Evolutionary conservation across 1,140 invertebrate species (phyloP).

Genomic region (Papilio helenus): DNA sequence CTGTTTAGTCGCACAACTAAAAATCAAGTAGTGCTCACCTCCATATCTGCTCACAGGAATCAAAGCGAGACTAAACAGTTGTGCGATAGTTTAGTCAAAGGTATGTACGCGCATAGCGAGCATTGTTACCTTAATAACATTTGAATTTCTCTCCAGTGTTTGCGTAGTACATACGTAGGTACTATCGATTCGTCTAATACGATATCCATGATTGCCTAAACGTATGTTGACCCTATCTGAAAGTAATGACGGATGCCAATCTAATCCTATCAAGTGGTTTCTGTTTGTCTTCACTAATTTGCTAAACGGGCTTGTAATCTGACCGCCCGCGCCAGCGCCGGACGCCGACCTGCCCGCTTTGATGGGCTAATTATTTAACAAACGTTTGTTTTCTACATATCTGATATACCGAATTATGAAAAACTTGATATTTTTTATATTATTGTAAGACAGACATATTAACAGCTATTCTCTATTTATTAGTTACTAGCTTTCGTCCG

Average conservation of each 20-base stretch:
- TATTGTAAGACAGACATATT: too few relatives aligned
- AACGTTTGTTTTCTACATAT: not conserved
- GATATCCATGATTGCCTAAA: not conserved
- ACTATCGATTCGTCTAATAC: not conserved
- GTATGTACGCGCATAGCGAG: too few relatives aligned
- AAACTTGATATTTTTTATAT: too few relatives aligned
- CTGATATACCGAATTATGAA: not conserved
- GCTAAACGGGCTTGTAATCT: constrained; percentile 53
- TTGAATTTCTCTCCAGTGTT: too few relatives aligned
- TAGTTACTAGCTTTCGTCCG: too few relatives aligned
- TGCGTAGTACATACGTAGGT: not conserved
- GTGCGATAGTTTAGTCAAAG: too few relatives aligned
- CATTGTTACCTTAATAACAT: too few relatives aligned
- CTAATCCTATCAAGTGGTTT: constrained; percentile 54
- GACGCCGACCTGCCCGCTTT: not conserved
- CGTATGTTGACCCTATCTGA: not conserved
- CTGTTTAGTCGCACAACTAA: too few relatives aligned
- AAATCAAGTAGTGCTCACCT: too few relatives aligned
- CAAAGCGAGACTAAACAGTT: too few relatives aligned
- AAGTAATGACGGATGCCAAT: constrained; percentile 58
- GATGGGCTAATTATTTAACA: not conserved
- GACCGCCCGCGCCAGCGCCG: constrained; percentile 17
- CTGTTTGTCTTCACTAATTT: constrained; percentile 65
- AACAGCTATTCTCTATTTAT: too few relatives aligned
- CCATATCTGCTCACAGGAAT: too few relatives aligned